Evolutionary conservation across 2,113 vertebrate species (phyloP), one percentile per base, ranked within the genome.

Genomic region (Columbina picui): DNA sequence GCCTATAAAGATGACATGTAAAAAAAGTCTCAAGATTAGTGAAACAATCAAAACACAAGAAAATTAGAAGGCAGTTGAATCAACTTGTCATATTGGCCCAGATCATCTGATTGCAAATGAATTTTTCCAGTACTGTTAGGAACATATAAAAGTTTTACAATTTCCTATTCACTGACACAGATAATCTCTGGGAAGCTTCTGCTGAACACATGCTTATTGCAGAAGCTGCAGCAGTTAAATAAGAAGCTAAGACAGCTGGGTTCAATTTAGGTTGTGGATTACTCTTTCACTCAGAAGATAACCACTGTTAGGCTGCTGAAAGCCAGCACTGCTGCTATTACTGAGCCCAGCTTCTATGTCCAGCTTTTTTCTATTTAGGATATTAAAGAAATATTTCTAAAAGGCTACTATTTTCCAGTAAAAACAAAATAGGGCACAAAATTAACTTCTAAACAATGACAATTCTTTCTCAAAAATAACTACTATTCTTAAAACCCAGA

Each of bases 201-300:
- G 47, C 41, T 0, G 2, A 87, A 82, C 77, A 86, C 75, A 94
- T 73, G 79, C 84, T 93, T 90, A 84, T 89, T 95, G 32, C 73
- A 94, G 93, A 92, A 97, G 64, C 84, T 92, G 80, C 80, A 71
- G 93, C 80, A 94, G 77, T 95, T 96, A 94, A 96, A 74, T 92
- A 97, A 96, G 90, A 95, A 80, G 71, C 68, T 95, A 92, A 95
- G 86, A 92, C 95, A 95, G 90, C 92, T 97, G 95, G 90, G 95
- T 96, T 95, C 94, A 95, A 84, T 96, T 92, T 95, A 92, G 96
- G 96, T 95, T 95, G 88, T 1, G 0, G 95, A 95, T 96, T 94
- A 97, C 32, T 68, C 78, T 39, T 49, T 88, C 49, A 76, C 25
- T 63, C 63, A 88, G 70, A 94, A 90, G 88, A 93, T 86, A 95